These are phyloP conservation scores for Cervus canadensis DNA, from an alignment of 2,113 vertebrate species.

Conservation along the genomic window DNA sequence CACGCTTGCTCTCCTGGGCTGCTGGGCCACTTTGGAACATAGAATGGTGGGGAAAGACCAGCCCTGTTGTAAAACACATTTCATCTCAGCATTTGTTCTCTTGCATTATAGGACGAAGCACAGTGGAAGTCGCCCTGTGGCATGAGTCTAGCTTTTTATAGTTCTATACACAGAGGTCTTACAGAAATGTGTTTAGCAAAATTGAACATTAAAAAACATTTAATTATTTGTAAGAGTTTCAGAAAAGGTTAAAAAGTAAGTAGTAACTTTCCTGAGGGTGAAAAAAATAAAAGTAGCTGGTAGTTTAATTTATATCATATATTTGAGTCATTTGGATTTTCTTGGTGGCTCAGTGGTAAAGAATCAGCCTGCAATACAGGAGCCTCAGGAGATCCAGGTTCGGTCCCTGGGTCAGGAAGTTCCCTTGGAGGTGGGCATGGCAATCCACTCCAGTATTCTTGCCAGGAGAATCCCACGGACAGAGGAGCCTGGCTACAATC, in stretches of 20 bases:
- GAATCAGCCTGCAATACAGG: not conserved
- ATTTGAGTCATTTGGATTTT: conserved; percentile 32
- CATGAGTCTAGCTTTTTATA: not conserved
- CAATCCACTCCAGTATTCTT: not conserved
- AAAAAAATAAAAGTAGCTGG: not conserved
- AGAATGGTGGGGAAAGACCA: not conserved
- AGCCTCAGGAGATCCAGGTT: not conserved
- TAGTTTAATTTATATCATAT: not conserved
- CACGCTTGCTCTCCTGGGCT: not conserved
- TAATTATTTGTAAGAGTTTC: not conserved
- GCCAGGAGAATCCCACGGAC: not conserved
- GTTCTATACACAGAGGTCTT: not conserved
- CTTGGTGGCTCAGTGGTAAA: not conserved
- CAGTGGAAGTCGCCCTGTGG: not conserved
- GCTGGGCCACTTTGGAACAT: not conserved
- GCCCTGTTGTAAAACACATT: not conserved
- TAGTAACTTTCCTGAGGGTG: not conserved
- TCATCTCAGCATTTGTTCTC: not conserved
- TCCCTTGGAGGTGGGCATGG: not conserved
- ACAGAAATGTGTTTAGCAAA: not conserved
- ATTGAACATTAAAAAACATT: not conserved
- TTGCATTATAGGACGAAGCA: not conserved
- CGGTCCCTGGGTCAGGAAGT: not conserved
- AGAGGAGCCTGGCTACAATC: not conserved
- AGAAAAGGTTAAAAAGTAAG: not conserved